Evolutionary conservation across 2,113 vertebrate species (phyloP), one percentile per base, ranked within the genome.

Genomic region (Pangasianodon gigas): DNA sequence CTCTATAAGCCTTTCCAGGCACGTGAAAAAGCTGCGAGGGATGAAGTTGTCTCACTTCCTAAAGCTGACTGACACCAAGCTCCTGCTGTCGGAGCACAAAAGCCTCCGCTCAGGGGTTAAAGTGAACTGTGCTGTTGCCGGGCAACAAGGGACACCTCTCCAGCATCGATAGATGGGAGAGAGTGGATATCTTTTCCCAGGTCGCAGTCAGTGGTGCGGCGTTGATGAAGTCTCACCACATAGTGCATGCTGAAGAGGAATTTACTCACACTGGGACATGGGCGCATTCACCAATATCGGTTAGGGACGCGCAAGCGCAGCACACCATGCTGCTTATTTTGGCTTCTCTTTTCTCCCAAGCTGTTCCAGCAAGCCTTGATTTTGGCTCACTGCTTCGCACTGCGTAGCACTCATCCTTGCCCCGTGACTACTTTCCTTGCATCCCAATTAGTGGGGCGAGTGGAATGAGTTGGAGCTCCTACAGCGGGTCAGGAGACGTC

Each of bases 81-180:
- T 89, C 79, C 81, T 88, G 88, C 85, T 89, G 90, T 87, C 67
- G 75, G 84, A 85, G 90, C 86, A 92, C 91, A 89, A 89, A 91
- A 91, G 84, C 84, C 81, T 85, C 86, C 48, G 74, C 74, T 90
- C 65, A 85, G 84, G 91, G 90, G 88, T 91, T 90, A 90, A 92
- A 90, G 93, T 89, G 93, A 94, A 94, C 91, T 84, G 94, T 91
- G 91, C 93, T 92, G 95, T 96, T 95, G 95, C 95, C 60, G 91
- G 93, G 95, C 95, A 96, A 96, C 95, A 95, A 91, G 95, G 92
- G 94, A 95, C 94, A 91, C 88, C 82, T 91, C 82, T 81, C 65
- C 60, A 58, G 87, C 67, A 62, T 85, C 77, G 54, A 90, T 85
- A 89, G 92, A 91, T 91, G 92, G 84, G 62, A 18, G 91, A 77